phyloP scores from a whole-genome alignment of 2,888 invertebrate genomes.

The Vandiemenella viatica region DNA sequence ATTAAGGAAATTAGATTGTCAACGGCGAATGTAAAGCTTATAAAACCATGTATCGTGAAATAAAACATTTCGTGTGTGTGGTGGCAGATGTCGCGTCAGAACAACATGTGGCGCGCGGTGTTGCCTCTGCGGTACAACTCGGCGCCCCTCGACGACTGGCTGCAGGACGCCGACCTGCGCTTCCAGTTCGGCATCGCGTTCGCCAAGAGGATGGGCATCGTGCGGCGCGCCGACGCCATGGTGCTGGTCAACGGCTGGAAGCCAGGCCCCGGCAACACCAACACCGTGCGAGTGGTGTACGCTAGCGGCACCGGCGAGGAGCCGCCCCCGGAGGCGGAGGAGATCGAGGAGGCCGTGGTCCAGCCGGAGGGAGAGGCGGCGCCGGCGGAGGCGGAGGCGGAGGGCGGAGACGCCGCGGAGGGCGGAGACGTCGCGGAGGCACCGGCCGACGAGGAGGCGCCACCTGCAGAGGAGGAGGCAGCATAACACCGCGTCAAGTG shows the following conservation, averaged over 20 bases:
- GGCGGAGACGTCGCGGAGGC: neutral
- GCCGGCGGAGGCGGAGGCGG: neutral
- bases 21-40: too few species aligned
- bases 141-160: constrained; percentile 57
- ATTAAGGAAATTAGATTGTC: too few species aligned
- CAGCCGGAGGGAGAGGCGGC: neutral
- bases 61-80: too few species aligned
- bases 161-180: constrained; percentile 79
- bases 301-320: constrained; percentile 23
- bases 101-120: neutral
- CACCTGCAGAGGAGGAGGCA: neutral
- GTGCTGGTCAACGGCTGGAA: constrained; percentile 94
- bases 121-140: constrained; percentile 31
- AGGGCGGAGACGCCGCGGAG: neutral
- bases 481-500: too few species aligned
- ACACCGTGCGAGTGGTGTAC: constrained; percentile 86
- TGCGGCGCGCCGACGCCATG: constrained; percentile 72
- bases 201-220: constrained; percentile 70
- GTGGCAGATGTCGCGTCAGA: neutral
- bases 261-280: constrained; percentile 87
- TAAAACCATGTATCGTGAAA: too few species aligned
- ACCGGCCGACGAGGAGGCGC: neutral
- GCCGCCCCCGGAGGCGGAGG: neutral
- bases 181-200: constrained; percentile 69
- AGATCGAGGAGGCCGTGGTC: neutral